Evolutionary conservation across 2,113 vertebrate genomes (phyloP), one percentile per base, ranked within the genome.

Genomic region (Chaetorhynchus papuensis): DNA sequence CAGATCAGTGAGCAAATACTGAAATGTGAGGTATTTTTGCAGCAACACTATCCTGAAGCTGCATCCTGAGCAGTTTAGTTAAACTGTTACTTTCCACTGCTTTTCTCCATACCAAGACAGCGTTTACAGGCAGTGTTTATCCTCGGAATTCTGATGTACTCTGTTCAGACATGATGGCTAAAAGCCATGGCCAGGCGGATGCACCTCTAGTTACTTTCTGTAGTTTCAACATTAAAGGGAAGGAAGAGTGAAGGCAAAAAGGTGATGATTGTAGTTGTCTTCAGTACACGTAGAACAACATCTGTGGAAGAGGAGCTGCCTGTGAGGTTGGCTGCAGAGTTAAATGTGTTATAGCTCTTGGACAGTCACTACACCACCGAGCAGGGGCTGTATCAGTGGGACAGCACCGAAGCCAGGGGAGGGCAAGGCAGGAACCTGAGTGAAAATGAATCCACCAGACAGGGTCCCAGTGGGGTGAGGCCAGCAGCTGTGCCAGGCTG

Each of bases 361-460:
- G 68, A 16, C 10, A 14, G 60, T 5, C 49, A 23, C 19, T 3
- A 0, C 9, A 20, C 2, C 1, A 1, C 12, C 1, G 1, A 24
- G 13, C 10, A 41, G 64, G 82, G 70, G 15, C 15, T 24, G 82
- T 13, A 5, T 11, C 63, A 3, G 2, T 2, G 27, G 28, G 41
- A 17, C 8, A 68, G n/a, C 1, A 7, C n/a, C 79, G 3, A 22
- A 53, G 53, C 18, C 23, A 7, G 3, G 70, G 63, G 72, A 84
- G 44, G 60, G 57, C 81, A 85, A 65, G 66, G 26, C 66, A 61
- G 71, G 6, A 71, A 26, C 35, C 47, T 7, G 85, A 74, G 82
- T 0, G 4, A 37, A 57, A 63, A 93, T 37, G 2, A 69, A 72
- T 72, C 66, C 2, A 3, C 52, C 26, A 24, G 37, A 8, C 49